phyloP scores from a whole-genome alignment of 2,888 invertebrate species.

The Oligia latruncula region DNA sequence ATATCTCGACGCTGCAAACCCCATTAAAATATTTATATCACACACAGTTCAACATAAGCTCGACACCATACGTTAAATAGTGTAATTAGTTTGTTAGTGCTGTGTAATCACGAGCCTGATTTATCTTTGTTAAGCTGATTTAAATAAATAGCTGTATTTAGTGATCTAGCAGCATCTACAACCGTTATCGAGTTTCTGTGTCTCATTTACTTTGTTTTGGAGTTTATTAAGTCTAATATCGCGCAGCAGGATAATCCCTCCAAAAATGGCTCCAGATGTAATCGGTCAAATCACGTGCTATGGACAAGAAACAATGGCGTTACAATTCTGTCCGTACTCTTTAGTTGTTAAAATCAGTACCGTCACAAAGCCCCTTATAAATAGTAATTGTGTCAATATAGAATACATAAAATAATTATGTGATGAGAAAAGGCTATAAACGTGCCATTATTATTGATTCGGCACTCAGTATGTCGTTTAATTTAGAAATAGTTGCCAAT shows the following conservation, averaged over 20 bases:
- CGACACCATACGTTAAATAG: conserved; percentile 80
- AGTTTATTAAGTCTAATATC: conserved; percentile 60
- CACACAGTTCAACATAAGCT: conserved; percentile 82
- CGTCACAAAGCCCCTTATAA: conserved; percentile 53
- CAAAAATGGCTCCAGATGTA: conserved; percentile 64
- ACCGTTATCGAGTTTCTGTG: conserved; percentile 60
- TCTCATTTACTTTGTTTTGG: conserved; percentile 59
- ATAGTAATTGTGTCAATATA: conserved; percentile 54
- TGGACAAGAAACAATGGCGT: conserved; percentile 61
- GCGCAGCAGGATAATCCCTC: conserved; percentile 64
- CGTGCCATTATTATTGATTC: conserved; percentile 45
- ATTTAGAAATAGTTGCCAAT: conserved; percentile 25
- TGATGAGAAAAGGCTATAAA: conserved; percentile 57
- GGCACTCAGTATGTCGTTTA: conserved; percentile 58
- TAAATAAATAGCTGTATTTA: conserved; percentile 61
- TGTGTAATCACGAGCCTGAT: conserved; percentile 75
- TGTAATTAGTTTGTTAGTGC: conserved; percentile 85
- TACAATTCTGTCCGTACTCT: conserved; percentile 59
- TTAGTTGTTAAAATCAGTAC: conserved; percentile 60
- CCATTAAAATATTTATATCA: conserved; percentile 87
- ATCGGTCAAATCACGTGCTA: conserved; percentile 63
- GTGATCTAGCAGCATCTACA: conserved; percentile 67
- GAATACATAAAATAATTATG: conserved; percentile 55
- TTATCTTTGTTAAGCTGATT: conserved; percentile 67
- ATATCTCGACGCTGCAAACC: conserved; percentile 90